Base-by-base conservation (phyloP, 2,888 invertebrate species). In the Melanchra persicariae region DNA sequence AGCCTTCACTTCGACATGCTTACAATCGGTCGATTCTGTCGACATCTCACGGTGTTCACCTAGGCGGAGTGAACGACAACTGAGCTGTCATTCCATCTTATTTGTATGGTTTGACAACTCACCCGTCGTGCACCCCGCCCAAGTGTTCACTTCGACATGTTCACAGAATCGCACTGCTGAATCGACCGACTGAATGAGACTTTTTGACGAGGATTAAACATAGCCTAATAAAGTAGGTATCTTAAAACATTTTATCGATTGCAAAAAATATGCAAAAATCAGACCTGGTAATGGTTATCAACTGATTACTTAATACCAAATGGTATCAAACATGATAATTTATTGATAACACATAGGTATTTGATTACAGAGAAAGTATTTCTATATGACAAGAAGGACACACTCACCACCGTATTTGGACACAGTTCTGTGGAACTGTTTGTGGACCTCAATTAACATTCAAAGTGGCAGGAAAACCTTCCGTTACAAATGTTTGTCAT, bases 401-500 rank as follows among this genome's bases (percentile, higher is more conserved):
- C 15, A n/a, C 19, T 37, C 9, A 26, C 4, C 17, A 45, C 22
- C 40, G 5, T 47, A n/a, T 62, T 62, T 51, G 26, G 54, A 58
- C 34, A 61, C 24, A 8, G 26, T 57, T 43, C 12, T 45, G 3
- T 55, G 12, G 37, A 68, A 63, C n/a, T 47, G 51, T 59, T 54
- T n/a, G 22, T 63, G 47, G 55, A 52, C 6, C 40, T 10, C 55
- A 30, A 64, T 70, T 45, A 61, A 58, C 37, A 81, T 78, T 70
- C 82, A 54, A 19, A 58, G 54, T 12, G 22, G 24, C 65, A 65
- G 58, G 59, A 65, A 82, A 26, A 49, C 63, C 49, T 52, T 76
- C 81, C 65, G 58, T 70, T 65, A 34, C 51, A 65, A 65, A 72
- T 64, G 22, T 72, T 78, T 61, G 67, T 19, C 72, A 40, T 57